Conservation (phyloP, 2,888 invertebrate genomes). For the Rhingia campestris region DNA sequence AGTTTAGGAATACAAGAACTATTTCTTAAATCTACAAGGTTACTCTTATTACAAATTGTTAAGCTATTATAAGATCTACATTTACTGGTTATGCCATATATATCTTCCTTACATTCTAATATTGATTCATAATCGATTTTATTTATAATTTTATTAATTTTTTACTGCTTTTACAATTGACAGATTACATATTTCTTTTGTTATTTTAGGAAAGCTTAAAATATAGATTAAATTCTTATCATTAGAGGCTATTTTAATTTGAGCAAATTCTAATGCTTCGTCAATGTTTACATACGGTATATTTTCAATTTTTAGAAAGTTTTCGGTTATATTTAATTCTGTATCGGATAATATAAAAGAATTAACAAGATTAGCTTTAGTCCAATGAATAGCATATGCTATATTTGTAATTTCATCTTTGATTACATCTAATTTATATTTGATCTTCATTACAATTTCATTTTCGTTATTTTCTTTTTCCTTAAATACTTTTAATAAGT, state of each 20-base stretch:
- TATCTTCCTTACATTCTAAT: slow-evolving; percentile 9
- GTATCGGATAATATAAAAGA: slow-evolving; percentile 29
- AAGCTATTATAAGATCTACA: slow-evolving; percentile 2
- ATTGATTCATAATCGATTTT: slow-evolving; percentile 24
- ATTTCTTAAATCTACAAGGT: slow-evolving; percentile 18
- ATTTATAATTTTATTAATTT: slow-evolving; percentile 16
- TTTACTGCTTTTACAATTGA: slow-evolving; percentile 49
- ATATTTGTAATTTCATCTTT: slow-evolving; percentile 50
- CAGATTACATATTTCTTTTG: slow-evolving; percentile 34
- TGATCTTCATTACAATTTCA: slow-evolving; percentile 3
- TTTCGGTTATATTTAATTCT: slow-evolving; percentile 35
- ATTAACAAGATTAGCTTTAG: slow-evolving; percentile 48
- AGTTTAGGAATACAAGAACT: slow-evolving; percentile 11
- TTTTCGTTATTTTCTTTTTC: slow-evolving; percentile 10
- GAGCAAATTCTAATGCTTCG: slow-evolving; percentile 61
- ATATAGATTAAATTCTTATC: slow-evolving; percentile 44
- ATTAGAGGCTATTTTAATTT: slow-evolving; percentile 58
- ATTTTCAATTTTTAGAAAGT: slow-evolving; percentile 49
- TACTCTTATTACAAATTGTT: slow-evolving; percentile 24
- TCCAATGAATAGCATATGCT: slow-evolving; percentile 44
- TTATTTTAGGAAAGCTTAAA: slow-evolving; percentile 44
- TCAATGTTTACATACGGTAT: slow-evolving; percentile 51
- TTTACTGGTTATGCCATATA: slow-evolving; percentile 15
- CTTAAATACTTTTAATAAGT: background rate
- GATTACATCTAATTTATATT: slow-evolving; percentile 40